These are phyloP conservation scores for Phasia obesa DNA, from an alignment of 2,888 invertebrate species.

Conservation along the genomic window DNA sequence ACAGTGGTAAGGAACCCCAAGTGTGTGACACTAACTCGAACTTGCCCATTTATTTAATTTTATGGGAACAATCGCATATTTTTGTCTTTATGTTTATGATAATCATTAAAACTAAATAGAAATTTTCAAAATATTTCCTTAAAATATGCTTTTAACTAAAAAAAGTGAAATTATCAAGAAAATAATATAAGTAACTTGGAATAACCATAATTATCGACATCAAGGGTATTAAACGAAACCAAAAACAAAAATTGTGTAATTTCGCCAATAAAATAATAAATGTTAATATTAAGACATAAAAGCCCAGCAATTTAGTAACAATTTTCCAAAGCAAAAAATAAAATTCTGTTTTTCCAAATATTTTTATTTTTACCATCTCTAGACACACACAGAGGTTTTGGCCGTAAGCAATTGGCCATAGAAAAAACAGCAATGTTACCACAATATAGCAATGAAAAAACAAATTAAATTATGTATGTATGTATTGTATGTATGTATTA, in stretches of 20 bases:
- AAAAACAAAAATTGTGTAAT: constrained; percentile 16
- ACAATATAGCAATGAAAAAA: constrained; percentile 48
- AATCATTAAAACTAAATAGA: not conserved
- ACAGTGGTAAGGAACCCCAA: too few relatives aligned
- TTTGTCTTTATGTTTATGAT: not conserved
- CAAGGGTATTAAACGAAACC: constrained; percentile 1
- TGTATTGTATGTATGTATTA: constrained; percentile 50
- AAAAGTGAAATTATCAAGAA: constrained; percentile 9
- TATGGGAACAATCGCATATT: too few relatives aligned
- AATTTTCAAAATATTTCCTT: not conserved
- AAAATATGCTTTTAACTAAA: constrained; percentile 11
- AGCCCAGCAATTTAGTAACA: constrained; percentile 60
- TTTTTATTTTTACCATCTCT: constrained; percentile 9
- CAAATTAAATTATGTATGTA: constrained; percentile 70
- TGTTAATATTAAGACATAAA: constrained; percentile 65
- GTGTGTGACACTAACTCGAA: too few relatives aligned
- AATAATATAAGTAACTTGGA: constrained; percentile 37
- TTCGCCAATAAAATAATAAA: constrained; percentile 40
- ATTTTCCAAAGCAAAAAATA: constrained; percentile 38
- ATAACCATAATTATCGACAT: constrained; percentile 41
- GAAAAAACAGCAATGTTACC: constrained; percentile 29
- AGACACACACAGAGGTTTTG: constrained; percentile 65
- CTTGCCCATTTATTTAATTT: too few relatives aligned
- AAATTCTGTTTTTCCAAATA: not conserved
- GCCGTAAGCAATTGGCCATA: constrained; percentile 62